Evolutionary conservation across 2,888 invertebrate genomes (phyloP).

Genomic region (Drosophila monieri): DNA sequence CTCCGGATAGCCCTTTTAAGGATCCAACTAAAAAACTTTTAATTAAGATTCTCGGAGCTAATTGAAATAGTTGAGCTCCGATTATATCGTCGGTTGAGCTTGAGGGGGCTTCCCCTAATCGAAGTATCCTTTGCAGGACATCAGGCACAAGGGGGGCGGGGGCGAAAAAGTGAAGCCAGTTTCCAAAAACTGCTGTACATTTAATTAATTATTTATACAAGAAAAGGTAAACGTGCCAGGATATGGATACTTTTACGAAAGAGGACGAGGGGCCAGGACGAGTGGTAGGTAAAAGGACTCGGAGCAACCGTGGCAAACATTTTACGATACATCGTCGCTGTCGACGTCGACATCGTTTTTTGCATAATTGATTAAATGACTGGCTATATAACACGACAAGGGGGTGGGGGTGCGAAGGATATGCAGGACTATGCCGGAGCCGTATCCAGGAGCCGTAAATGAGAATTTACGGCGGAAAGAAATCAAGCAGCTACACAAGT

Average conservation of each 20-base stretch:
- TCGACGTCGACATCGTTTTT: conserved; percentile 69
- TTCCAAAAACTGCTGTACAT: conserved; percentile 70
- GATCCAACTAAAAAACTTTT: too few relatives aligned
- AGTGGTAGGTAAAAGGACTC: conserved; percentile 10
- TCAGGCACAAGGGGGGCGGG: neutral
- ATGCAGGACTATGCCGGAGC: neutral
- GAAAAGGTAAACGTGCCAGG: conserved; percentile 76
- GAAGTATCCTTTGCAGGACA: conserved; percentile 34
- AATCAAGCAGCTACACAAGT: conserved; percentile 42
- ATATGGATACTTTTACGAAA: conserved; percentile 12
- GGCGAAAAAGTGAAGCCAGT: conserved; percentile 28
- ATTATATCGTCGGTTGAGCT: neutral
- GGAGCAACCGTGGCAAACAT: conserved; percentile 66
- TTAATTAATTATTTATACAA: conserved; percentile 79
- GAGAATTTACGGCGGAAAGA: conserved; percentile 63
- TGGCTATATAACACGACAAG: conserved; percentile 70
- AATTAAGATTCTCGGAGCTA: neutral
- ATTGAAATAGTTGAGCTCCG: neutral
- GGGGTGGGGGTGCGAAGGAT: conserved; percentile 15
- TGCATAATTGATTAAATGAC: conserved; percentile 83
- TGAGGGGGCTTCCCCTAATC: conserved; percentile 55
- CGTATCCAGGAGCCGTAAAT: conserved; percentile 48
- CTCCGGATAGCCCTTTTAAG: too few relatives aligned
- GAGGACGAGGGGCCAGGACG: neutral
- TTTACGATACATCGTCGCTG: conserved; percentile 68